Evolutionary conservation across 2,888 invertebrate genomes (phyloP).

Genomic region (Drosophila borealis): DNA sequence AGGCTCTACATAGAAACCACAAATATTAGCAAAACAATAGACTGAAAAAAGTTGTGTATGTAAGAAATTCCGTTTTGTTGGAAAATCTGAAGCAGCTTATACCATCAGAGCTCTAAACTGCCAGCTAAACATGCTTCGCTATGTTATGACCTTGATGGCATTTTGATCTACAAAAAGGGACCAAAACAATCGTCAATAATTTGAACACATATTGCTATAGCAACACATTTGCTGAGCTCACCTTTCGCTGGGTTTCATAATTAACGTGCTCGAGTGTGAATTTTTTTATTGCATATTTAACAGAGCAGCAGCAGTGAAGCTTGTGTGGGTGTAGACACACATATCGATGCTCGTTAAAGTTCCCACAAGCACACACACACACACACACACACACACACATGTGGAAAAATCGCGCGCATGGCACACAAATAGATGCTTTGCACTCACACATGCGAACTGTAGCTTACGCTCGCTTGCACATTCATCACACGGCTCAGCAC

Average conservation of each 20-base stretch:
- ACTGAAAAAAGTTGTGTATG: no score
- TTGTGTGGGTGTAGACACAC: conserved; percentile 6
- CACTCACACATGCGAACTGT: conserved; percentile 56
- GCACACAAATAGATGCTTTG: conserved; percentile 38
- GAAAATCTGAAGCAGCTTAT: no score
- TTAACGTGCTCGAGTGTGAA: conserved; percentile 76
- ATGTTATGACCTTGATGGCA: neutral
- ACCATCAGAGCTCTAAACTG: no score
- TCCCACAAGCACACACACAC: conserved; percentile 14
- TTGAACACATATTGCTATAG: conserved; percentile 18
- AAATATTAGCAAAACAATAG: conserved; percentile 11
- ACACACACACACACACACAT: neutral
- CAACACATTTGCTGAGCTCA: conserved; percentile 18
- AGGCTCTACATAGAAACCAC: conserved; percentile 32
- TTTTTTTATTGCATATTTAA: conserved; percentile 78
- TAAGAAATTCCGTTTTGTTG: no score
- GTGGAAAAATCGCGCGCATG: conserved; percentile 13
- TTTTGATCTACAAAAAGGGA: neutral
- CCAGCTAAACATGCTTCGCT: neutral
- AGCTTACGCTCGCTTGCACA: conserved; percentile 77
- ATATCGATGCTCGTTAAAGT: conserved; percentile 68
- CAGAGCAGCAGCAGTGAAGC: conserved; percentile 32
- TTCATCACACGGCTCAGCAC: conserved; percentile 78
- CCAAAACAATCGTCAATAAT: conserved; percentile 14
- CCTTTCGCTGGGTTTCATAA: conserved; percentile 40